Evolutionary conservation across 2,113 vertebrate genomes (phyloP).

Genomic region (Coptodon bakossiorum): DNA sequence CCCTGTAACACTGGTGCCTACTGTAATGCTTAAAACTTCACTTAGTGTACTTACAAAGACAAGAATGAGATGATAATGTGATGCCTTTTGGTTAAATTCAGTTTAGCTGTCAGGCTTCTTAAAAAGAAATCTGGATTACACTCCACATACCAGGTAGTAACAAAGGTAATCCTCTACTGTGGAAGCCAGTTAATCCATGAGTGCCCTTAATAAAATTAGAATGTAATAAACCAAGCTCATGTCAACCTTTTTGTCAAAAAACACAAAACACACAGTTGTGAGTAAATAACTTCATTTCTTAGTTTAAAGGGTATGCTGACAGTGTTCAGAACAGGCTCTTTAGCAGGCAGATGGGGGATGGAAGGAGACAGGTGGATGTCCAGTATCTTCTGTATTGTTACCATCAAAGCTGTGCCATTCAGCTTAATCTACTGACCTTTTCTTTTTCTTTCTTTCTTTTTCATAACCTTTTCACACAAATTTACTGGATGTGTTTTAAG

Average conservation of each 20-base stretch:
- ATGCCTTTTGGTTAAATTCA: conserved; percentile 12
- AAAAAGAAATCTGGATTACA: not conserved
- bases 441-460: not conserved
- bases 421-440: conserved; percentile 26
- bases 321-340: not conserved
- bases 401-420: conserved; percentile 12
- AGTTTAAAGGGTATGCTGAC: not conserved
- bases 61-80: not conserved
- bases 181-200: not conserved
- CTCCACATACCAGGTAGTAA: conserved; percentile 36
- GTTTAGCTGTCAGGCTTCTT: not conserved
- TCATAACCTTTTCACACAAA: not conserved
- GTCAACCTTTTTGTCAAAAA: not conserved
- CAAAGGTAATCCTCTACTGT: not conserved
- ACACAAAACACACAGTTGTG: not conserved
- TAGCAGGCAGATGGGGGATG: not conserved
- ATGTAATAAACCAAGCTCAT: conserved; percentile 14
- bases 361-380: not conserved
- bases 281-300: conserved; percentile 21
- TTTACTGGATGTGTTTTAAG: conserved; percentile 11
- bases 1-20: conserved; percentile 58
- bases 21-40: conserved; percentile 26
- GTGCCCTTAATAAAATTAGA: conserved; percentile 31
- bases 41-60: conserved; percentile 24
- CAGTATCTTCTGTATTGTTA: not conserved